These are phyloP conservation scores for Tragelaphus strepsiceros DNA, from an alignment of 2,113 vertebrate genomes.

Conservation along the genomic window DNA sequence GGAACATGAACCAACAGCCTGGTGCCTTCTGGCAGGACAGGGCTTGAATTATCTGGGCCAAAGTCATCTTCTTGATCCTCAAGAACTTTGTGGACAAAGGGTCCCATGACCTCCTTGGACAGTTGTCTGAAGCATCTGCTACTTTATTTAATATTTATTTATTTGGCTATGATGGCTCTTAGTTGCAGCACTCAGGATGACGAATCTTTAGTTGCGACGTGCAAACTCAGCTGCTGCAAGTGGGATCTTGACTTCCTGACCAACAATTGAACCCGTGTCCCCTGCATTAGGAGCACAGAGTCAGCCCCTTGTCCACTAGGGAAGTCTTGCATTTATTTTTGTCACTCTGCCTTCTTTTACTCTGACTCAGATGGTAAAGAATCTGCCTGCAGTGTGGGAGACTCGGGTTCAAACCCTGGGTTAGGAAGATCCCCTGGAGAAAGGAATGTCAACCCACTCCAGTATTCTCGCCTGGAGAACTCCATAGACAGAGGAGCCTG, in stretches of 20 bases:
- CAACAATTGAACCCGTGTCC: not conserved
- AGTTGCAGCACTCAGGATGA: not conserved
- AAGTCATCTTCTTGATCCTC: not conserved
- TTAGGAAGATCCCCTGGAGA: not conserved
- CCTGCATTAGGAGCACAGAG: not conserved
- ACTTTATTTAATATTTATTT: not conserved
- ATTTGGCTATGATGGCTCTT: not conserved
- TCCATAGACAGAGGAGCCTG: not conserved
- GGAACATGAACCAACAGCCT: accelerated
- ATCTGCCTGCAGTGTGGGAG: not conserved
- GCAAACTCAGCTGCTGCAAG: not conserved
- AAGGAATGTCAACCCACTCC: not conserved
- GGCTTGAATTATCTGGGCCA: accelerated
- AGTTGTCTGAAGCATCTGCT: not conserved
- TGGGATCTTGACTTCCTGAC: not conserved
- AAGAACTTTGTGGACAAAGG: not conserved
- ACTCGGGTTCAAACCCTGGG: not conserved
- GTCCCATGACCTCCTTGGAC: not conserved
- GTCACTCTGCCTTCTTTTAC: not conserved
- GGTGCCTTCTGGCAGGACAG: not conserved
- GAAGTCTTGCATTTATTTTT: not conserved
- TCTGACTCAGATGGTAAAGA: not conserved
- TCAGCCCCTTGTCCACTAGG: not conserved
- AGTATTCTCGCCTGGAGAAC: not conserved
- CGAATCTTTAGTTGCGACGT: accelerated